Base-by-base conservation (phyloP, 2,888 invertebrate genomes). In the Cosmorhoe ocellata region DNA sequence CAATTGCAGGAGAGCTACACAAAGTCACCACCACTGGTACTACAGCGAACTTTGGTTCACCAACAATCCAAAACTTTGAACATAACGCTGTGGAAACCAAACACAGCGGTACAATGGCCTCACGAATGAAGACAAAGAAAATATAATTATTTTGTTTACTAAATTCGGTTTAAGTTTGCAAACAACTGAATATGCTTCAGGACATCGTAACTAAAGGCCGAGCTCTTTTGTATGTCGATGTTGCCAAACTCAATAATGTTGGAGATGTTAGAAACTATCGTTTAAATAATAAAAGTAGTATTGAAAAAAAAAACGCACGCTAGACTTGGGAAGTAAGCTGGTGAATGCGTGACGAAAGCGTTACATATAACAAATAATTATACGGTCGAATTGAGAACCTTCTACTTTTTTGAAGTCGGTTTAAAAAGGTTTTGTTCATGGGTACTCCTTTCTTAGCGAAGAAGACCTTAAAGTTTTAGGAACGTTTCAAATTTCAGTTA, bases 111-210 rank as follows among this genome's bases (percentile, higher is more conserved):
- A 51, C 40, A 50, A 39, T 39, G 28, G 40, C 11, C 12, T 34
- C 6, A 2, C 9, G 37, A 43, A 38, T 41, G 41, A 37, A 33
- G 37, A 43, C 42, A 47, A 47, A 52, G 52, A 43, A 52, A 52
- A 43, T 33, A 34, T 22, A 46, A 51, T 52, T 47, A 47, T 52
- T 27, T 42, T 38, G 51, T 43, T 47, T 33, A 27, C 27, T 12
- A 34, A 43, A 39, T 43, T 39, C 27, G 9, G 43, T 39, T 12
- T n/a, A 33, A 44, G 22, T 46, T 51, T 37, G 40, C 42, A 14
- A 27, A 47, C 41, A 52, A 33, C 28, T 14, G 10, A 48, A 42
- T 30, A 36, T 39, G 48, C 44, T 44, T n/a, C 14, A 26, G 33
- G 46, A 34, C 31, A 46, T 48, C 6, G 33, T 14, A 28, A 27